A percentile compares a stretch with the other conserved stretches of the same genome.
These are phyloP conservation scores for Gymnoscelis rufifasciata DNA, from an alignment of 2,888 invertebrate genomes.

Conservation along the genomic window DNA sequence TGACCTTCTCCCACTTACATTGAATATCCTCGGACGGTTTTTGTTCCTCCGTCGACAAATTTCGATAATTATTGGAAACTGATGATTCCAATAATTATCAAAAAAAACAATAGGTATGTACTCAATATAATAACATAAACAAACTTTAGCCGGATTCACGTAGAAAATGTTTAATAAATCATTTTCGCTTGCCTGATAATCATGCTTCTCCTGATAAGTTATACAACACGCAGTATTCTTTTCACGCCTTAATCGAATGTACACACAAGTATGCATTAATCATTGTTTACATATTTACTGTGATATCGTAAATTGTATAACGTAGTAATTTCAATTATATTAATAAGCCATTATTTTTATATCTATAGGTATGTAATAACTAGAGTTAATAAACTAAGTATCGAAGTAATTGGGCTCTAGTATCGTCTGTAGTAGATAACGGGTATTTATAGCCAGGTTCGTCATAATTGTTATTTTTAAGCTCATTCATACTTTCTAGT, in stretches of 20 bases:
- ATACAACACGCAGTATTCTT: neutral
- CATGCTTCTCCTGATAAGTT: neutral
- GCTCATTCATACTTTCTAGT: no score
- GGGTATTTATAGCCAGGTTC: neutral
- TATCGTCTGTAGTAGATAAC: neutral
- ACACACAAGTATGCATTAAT: conserved; percentile 5
- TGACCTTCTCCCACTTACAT: no score
- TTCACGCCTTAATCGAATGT: conserved; percentile 20
- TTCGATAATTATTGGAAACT: no score
- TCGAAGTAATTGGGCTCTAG: neutral
- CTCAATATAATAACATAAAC: no score
- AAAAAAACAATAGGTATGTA: no score
- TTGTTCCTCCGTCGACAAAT: no score
- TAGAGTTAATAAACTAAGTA: neutral
- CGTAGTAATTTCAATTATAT: conserved; percentile 17
- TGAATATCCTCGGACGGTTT: no score
- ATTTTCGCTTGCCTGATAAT: no score
- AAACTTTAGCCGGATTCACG: no score
- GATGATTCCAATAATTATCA: no score
- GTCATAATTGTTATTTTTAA: no score
- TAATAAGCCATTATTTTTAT: neutral
- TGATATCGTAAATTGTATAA: conserved; percentile 5
- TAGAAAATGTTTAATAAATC: no score
- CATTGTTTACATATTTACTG: conserved; percentile 21
- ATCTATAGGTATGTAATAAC: neutral